Evolutionary conservation across 2,888 invertebrate genomes (phyloP), one percentile per base, ranked within the genome.

Genomic region (Strigamia maritima): DNA sequence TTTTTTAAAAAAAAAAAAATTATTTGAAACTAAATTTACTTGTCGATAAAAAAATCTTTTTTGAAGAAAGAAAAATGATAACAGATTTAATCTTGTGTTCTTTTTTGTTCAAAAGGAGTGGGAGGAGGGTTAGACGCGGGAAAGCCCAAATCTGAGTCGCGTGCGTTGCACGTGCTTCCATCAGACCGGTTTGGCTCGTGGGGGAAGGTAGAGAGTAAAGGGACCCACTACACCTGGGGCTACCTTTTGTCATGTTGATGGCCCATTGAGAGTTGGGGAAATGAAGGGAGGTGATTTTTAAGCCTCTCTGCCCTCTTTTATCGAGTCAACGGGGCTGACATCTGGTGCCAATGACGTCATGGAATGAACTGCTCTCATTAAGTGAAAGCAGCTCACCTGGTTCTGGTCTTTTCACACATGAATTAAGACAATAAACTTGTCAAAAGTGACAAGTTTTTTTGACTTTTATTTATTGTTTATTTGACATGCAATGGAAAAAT

Each of bases 241-340:
- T 77, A 44, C 44, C 77, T 77, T 77, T 77, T 77, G 77, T 77
- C 49, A 77, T 77, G 77, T 44, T 77, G 77, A 77, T 77, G 77
- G 40, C 44, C 28, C 77, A 77, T 49, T 77, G 49, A 49, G 75
- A 35, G 75, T 40, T 75, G 22, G 35, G 35, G 31, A 75, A 75
- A 75, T 40, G 38, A 75, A 75, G 35, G 75, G 40, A 40, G 38
- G 35, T 35, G 38, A 75, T 77, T 49, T 49, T 28, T 77, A 77
- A 77, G 49, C 77, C 77, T 77, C 49, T 77, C 49, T 28, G 49
- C 44, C 49, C 77, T 44, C 77, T 19, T 28, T 49, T 49, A 75
- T 40, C 38, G 75, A 40, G 38, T 40, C 75, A 40, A 40, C 75
- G 49, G 28, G 8, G 77, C 44, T 49, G 44, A 49, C 77, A 77